Conservation (phyloP, 2,113 vertebrate species). For the Myanophis thanlyinensis region DNA sequence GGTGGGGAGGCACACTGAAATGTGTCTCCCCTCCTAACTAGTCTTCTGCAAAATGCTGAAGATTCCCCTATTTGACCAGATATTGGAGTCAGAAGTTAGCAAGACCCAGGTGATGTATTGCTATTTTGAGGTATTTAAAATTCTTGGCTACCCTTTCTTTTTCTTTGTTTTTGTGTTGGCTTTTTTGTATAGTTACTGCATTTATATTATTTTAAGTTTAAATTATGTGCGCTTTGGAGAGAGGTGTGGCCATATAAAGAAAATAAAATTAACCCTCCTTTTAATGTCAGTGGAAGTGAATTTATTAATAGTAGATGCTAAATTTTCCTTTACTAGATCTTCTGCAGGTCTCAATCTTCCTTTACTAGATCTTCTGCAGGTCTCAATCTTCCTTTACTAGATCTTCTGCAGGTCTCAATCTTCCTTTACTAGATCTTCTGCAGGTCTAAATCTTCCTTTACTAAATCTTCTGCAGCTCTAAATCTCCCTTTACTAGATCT, state of each 20-base stretch:
- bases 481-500: too few species aligned
- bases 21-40: not conserved
- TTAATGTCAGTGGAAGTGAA: not conserved
- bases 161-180: not conserved
- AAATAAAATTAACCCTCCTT: not conserved
- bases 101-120: not conserved
- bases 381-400: too few species aligned
- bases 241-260: not conserved
- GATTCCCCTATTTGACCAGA: not conserved
- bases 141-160: not conserved
- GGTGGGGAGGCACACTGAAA: not conserved
- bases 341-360: too few species aligned
- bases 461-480: too few species aligned
- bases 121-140: not conserved
- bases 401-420: too few species aligned
- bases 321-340: too few species aligned
- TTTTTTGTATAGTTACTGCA: not conserved
- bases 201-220: not conserved
- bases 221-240: not conserved
- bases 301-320: not conserved
- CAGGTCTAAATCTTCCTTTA: too few species aligned
- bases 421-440: too few species aligned
- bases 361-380: too few species aligned
- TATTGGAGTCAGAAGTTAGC: not conserved
- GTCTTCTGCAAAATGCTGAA: not conserved